A percentile compares a stretch with the other conserved stretches of the same genome.
Evolutionary conservation across 2,888 invertebrate species (phyloP).

Genomic region (Lissonota sp.): DNA sequence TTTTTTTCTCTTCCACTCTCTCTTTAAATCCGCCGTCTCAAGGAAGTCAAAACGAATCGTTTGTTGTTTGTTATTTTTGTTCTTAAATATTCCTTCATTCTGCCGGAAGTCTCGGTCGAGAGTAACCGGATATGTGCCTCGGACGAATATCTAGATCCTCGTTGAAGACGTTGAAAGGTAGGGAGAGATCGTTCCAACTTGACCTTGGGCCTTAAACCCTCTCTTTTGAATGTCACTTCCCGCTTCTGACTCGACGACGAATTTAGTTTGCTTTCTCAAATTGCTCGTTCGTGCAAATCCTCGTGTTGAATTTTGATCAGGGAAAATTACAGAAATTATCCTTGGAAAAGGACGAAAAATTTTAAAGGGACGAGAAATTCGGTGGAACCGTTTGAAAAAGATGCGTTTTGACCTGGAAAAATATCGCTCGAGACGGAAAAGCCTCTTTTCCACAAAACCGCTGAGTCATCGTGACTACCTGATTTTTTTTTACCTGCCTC

Average conservation of each 20-base stretch:
- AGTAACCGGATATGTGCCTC: constrained; percentile 62
- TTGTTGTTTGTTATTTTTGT: neutral
- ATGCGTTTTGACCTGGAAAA: constrained; percentile 13
- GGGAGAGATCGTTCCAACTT: constrained; percentile 1
- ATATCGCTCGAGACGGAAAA: no score
- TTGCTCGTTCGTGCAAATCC: no score
- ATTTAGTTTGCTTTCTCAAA: no score
- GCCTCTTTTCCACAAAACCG: constrained; percentile 6
- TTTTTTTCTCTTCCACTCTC: no score
- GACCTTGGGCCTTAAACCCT: constrained; percentile 11
- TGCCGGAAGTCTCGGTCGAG: neutral
- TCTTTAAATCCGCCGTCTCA: constrained; percentile 21
- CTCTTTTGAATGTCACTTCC: neutral
- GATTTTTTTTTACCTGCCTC: constrained; percentile 48
- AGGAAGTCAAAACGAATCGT: constrained; percentile 2
- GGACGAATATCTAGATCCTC: constrained; percentile 62
- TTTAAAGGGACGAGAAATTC: neutral
- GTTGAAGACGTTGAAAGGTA: constrained; percentile 34
- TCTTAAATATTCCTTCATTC: neutral
- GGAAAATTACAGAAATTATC: neutral
- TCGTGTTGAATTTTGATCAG: no score
- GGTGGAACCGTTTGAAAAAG: no score
- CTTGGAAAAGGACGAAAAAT: neutral
- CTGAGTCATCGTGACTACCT: constrained; percentile 39
- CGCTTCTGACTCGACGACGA: neutral